Conservation (phyloP, 2,888 invertebrate genomes). For the Polymixis lichenea region DNA sequence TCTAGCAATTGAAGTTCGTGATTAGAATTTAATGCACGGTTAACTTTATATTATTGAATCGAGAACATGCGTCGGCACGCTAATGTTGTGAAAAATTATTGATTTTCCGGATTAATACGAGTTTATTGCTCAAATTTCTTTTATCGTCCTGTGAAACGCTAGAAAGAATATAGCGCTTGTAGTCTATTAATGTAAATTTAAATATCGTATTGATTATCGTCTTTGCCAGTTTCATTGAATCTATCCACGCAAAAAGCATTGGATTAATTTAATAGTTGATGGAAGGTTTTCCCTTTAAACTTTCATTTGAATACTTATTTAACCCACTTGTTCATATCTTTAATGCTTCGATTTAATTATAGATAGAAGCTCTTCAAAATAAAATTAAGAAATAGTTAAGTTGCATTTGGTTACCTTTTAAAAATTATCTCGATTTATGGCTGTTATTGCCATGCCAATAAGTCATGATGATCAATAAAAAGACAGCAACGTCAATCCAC, state of each 20-base stretch:
- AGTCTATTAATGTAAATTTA: conserved; percentile 49
- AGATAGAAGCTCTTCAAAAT: background rate
- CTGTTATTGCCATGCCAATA: background rate
- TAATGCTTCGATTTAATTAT: background rate
- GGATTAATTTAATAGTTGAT: background rate
- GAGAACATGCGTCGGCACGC: conserved; percentile 30
- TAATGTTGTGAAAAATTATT: conserved; percentile 59
- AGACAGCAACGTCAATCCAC: background rate
- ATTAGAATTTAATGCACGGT: conserved; percentile 41
- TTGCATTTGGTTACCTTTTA: background rate
- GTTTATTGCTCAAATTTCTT: conserved; percentile 49
- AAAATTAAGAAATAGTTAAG: background rate
- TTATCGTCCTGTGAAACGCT: conserved; percentile 59
- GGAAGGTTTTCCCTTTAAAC: background rate
- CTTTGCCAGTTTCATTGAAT: conserved; percentile 44
- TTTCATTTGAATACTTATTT: conserved; percentile 1
- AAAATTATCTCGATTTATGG: background rate
- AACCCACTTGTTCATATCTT: background rate
- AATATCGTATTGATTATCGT: conserved; percentile 40
- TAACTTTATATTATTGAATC: conserved; percentile 30
- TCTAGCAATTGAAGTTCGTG: conserved; percentile 47
- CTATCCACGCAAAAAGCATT: conserved; percentile 41
- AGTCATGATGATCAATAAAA: background rate
- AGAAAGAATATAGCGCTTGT: conserved; percentile 46
- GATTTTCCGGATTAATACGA: conserved; percentile 58